Conservation (phyloP, 2,113 vertebrate species). For the Nerophis lumbriciformis region DNA sequence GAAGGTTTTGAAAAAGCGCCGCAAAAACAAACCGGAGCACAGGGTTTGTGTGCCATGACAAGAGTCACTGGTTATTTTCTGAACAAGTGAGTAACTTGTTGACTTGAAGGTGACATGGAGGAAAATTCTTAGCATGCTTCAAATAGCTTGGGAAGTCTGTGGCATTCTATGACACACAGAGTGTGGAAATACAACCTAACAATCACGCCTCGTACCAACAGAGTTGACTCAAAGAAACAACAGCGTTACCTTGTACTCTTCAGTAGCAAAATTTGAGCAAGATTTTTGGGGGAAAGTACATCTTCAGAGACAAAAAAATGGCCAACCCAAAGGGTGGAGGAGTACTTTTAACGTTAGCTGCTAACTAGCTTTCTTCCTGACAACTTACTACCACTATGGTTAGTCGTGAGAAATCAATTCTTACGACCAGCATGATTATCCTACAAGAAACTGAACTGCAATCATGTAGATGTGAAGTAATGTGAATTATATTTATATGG, state of each 20-base stretch:
- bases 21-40: not conserved
- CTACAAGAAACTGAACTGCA: too few relatives aligned
- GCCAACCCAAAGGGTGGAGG: too few relatives aligned
- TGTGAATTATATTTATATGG: too few relatives aligned
- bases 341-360: too few relatives aligned
- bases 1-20: not conserved
- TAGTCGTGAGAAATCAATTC: too few relatives aligned
- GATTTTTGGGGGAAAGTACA: too few relatives aligned
- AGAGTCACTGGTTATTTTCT: not conserved
- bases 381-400: too few relatives aligned
- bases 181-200: conserved; percentile 13
- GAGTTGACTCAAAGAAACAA: not conserved
- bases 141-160: conserved; percentile 43
- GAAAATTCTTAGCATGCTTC: conserved; percentile 24
- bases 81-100: not conserved
- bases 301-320: too few relatives aligned
- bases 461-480: too few relatives aligned
- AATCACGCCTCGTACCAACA: not conserved
- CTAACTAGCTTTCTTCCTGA: too few relatives aligned
- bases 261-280: not conserved
- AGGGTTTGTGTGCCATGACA: conserved; percentile 8
- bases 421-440: too few relatives aligned
- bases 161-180: conserved; percentile 39
- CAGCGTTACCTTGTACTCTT: too few relatives aligned
- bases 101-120: conserved; percentile 4